These are phyloP conservation scores for Ctenodactylus gundi DNA, from an alignment of 2,113 vertebrate species.

Conservation along the genomic window DNA sequence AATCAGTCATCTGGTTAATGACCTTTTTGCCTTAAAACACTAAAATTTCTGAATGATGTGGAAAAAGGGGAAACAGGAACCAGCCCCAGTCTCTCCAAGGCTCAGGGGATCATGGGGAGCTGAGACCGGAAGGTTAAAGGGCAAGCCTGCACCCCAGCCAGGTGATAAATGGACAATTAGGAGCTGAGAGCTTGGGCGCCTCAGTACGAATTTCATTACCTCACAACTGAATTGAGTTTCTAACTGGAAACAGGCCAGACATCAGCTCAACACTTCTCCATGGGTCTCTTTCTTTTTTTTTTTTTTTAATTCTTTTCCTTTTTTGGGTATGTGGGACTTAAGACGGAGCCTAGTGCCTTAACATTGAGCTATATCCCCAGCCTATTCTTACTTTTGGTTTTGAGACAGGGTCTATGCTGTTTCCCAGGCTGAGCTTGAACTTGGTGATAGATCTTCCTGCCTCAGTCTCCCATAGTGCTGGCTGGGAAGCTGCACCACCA, in stretches of 20 bases:
- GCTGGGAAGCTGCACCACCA: no score
- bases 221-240: constrained; percentile 71
- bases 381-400: no score
- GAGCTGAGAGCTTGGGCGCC: constrained; percentile 79
- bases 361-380: no score
- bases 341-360: no score
- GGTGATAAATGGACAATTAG: constrained; percentile 87
- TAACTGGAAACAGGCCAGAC: constrained; percentile 82
- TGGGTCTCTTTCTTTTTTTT: no score
- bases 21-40: constrained; percentile 92
- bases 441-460: no score
- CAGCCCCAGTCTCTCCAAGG: constrained; percentile 72
- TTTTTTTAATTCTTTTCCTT: no score
- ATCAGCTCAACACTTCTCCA: background rate
- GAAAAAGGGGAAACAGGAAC: constrained; percentile 66
- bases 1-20: constrained; percentile 91
- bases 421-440: no score
- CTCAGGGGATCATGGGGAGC: constrained; percentile 81
- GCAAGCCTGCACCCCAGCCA: constrained; percentile 81
- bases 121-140: constrained; percentile 83
- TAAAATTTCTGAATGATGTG: constrained; percentile 86
- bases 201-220: constrained; percentile 84
- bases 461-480: no score
- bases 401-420: no score
- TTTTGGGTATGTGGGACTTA: no score